Evolutionary conservation across 2,113 vertebrate species (phyloP).

Genomic region (Podilymbus podiceps): DNA sequence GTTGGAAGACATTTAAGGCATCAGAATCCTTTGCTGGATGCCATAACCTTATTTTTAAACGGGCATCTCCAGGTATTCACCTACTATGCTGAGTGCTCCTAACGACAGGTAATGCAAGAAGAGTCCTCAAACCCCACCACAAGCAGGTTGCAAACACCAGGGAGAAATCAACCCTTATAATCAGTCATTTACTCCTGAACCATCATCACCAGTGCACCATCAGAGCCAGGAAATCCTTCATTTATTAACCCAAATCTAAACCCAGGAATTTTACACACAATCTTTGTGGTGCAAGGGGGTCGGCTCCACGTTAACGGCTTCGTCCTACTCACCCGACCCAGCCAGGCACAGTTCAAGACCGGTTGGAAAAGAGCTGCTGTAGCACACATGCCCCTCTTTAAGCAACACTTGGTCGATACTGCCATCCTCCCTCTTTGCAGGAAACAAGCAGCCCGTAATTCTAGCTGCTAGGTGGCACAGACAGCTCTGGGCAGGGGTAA

Average conservation of each 20-base stretch:
- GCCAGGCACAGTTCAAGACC: not conserved
- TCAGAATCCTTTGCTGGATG: not conserved
- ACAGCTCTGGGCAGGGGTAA: not conserved
- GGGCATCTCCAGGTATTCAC: not conserved
- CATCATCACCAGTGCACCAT: too few species aligned
- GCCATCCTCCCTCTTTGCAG: not conserved
- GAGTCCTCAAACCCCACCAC: not conserved
- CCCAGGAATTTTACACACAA: not conserved
- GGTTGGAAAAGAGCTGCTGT: not conserved
- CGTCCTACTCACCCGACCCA: not conserved
- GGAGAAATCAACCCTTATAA: not conserved
- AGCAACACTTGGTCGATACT: not conserved
- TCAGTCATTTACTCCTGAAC: not conserved
- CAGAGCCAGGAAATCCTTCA: not conserved
- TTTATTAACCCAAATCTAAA: not conserved
- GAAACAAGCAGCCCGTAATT: not conserved
- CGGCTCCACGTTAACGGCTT: not conserved
- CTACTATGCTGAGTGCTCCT: not conserved
- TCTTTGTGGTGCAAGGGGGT: not conserved
- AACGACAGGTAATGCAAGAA: not conserved
- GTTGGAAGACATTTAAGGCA: not conserved
- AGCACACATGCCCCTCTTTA: not conserved
- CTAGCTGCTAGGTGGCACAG: accelerated
- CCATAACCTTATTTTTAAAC: not conserved
- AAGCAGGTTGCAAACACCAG: not conserved